phyloP scores from a whole-genome alignment of 2,888 invertebrate species.

The Acronicta aceris region DNA sequence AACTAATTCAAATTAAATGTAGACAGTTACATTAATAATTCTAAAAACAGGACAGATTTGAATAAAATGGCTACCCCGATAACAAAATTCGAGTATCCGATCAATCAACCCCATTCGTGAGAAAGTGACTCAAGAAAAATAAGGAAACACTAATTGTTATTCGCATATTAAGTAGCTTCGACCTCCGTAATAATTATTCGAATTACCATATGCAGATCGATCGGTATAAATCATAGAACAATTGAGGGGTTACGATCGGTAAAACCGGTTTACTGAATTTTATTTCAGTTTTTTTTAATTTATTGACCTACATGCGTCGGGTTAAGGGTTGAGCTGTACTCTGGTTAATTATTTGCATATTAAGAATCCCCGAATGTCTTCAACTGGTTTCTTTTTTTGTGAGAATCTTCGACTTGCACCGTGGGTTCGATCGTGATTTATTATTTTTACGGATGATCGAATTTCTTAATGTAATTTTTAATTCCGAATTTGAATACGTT shows the following conservation, averaged over 20 bases:
- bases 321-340: slow-evolving; percentile 68
- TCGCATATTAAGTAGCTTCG: slow-evolving; percentile 84
- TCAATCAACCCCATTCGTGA: slow-evolving; percentile 85
- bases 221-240: slow-evolving; percentile 88
- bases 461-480: slow-evolving; percentile 57
- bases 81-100: slow-evolving; percentile 62
- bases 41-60: slow-evolving; percentile 54
- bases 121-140: slow-evolving; percentile 78
- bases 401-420: slow-evolving; percentile 69
- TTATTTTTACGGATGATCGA: slow-evolving; percentile 74
- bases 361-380: slow-evolving; percentile 68
- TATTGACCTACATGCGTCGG: slow-evolving; percentile 80
- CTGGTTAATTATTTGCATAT: slow-evolving; percentile 84
- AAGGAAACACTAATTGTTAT: slow-evolving; percentile 85
- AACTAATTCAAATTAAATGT: slow-evolving; percentile 2
- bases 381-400: slow-evolving; percentile 68
- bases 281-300: slow-evolving; percentile 79
- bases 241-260: slow-evolving; percentile 71
- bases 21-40: slow-evolving; percentile 31
- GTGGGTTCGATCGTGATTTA: slow-evolving; percentile 68
- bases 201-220: slow-evolving; percentile 85
- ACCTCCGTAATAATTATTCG: slow-evolving; percentile 77
- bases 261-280: slow-evolving; percentile 74
- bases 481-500: slow-evolving; percentile 50
- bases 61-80: slow-evolving; percentile 57